Conservation (phyloP, 2,888 invertebrate species). For the Torymus texanus region DNA sequence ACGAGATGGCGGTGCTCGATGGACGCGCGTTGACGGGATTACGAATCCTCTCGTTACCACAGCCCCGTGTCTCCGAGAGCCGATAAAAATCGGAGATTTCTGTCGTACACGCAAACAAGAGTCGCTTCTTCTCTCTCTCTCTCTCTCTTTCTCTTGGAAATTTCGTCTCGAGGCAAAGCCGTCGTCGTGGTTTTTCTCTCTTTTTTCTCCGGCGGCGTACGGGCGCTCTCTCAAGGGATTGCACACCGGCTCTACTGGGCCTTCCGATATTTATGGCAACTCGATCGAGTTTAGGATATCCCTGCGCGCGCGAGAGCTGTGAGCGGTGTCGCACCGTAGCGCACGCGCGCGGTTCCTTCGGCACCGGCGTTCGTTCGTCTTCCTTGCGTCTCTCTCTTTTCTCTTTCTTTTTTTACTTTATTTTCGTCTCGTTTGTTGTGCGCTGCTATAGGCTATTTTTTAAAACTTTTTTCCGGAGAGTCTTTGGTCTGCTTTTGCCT, state of each 20-base stretch:
- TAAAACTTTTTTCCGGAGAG: slow-evolving; percentile 30
- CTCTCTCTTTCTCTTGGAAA: slow-evolving; percentile 31
- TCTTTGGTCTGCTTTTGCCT: slow-evolving; percentile 11
- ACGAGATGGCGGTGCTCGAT: slow-evolving; percentile 54
- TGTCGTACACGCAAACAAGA: slow-evolving; percentile 64
- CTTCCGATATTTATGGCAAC: slow-evolving; percentile 58
- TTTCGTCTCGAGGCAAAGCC: slow-evolving; percentile 32
- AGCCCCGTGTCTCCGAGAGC: slow-evolving; percentile 60
- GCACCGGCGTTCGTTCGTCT: slow-evolving; percentile 17
- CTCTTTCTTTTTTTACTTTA: slow-evolving; percentile 31
- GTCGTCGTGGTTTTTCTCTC: slow-evolving; percentile 25
- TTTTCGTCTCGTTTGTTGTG: slow-evolving; percentile 18
- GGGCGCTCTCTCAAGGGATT: slow-evolving; percentile 46
- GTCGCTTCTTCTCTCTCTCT: slow-evolving; percentile 47
- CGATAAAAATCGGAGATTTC: slow-evolving; percentile 69
- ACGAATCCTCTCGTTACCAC: slow-evolving; percentile 64
- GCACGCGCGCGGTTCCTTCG: slow-evolving; percentile 2
- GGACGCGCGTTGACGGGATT: slow-evolving; percentile 63
- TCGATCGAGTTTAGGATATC: slow-evolving; percentile 60
- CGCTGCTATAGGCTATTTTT: slow-evolving; percentile 9
- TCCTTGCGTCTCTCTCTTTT: slow-evolving; percentile 15
- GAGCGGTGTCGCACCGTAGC: slow-evolving; percentile 49
- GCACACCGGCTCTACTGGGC: slow-evolving; percentile 45
- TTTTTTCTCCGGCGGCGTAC: slow-evolving; percentile 43
- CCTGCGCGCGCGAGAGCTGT: slow-evolving; percentile 41